These are phyloP conservation scores for Drosophila melanosoma DNA, from an alignment of 2,888 invertebrate genomes.

Conservation along the genomic window DNA sequence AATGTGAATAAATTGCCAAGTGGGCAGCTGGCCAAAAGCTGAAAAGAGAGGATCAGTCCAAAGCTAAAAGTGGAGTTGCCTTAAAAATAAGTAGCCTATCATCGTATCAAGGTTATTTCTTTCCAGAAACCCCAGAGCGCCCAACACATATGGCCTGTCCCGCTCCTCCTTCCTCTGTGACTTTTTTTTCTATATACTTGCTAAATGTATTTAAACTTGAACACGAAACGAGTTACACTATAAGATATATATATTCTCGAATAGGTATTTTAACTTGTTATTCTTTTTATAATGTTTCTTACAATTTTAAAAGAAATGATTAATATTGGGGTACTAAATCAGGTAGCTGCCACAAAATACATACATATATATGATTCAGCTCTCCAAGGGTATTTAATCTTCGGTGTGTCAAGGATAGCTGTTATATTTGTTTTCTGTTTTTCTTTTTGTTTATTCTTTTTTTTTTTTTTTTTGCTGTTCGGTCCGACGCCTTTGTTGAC, in stretches of 20 bases:
- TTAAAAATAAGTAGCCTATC: constrained; percentile 57
- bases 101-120: constrained; percentile 67
- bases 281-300: not conserved
- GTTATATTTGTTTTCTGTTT: not conserved
- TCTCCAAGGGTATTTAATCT: not conserved
- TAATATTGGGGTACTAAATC: not conserved
- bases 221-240: not conserved
- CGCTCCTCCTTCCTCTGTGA: constrained; percentile 2
- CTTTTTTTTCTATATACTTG: constrained; percentile 4
- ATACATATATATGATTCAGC: not conserved
- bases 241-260: not conserved
- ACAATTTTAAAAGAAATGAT: not conserved
- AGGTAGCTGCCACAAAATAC: not conserved
- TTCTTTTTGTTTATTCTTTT: constrained; percentile 9
- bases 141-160: constrained; percentile 10
- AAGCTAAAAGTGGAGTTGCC: constrained; percentile 27
- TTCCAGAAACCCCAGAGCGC: constrained; percentile 28
- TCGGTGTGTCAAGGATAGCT: not conserved
- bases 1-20: constrained; percentile 61
- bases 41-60: constrained; percentile 22
- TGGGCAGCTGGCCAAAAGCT: constrained; percentile 44
- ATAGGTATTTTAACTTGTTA: not conserved
- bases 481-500: constrained; percentile 53
- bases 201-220: not conserved
- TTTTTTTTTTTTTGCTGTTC: constrained; percentile 29